Conservation (phyloP, 2,113 vertebrate species). For the Emydocephalus ijimae region DNA sequence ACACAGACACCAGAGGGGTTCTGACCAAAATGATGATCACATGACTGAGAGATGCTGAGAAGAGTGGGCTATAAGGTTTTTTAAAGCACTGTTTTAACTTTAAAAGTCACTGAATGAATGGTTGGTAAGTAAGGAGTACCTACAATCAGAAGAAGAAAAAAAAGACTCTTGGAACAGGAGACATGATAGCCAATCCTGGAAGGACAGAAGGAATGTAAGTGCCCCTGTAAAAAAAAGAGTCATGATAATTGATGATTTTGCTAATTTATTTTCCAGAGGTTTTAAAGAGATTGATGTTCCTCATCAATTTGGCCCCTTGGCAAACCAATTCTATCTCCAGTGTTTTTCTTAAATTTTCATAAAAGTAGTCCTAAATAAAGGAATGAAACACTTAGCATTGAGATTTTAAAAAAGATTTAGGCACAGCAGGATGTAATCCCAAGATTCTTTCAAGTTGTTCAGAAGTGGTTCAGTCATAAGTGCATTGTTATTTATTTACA, state of each 20-base stretch:
- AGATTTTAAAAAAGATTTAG: neutral
- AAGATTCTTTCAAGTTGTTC: neutral
- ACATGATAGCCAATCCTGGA: neutral
- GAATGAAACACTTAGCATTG: neutral
- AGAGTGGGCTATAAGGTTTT: neutral
- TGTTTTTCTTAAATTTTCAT: neutral
- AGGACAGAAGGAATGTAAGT: neutral
- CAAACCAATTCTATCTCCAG: neutral
- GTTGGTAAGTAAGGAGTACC: neutral
- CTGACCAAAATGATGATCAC: neutral
- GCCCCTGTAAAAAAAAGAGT: neutral
- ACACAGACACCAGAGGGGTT: neutral
- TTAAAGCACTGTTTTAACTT: neutral
- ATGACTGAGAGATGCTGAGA: neutral
- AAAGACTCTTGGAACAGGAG: neutral
- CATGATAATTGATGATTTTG: neutral
- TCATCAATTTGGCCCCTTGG: neutral
- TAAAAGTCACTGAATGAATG: neutral
- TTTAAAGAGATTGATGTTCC: neutral
- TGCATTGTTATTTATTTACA: neutral
- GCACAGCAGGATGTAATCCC: neutral
- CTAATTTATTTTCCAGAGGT: neutral
- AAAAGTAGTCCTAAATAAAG: neutral
- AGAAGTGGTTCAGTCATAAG: neutral
- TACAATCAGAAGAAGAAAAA: neutral